Conservation (phyloP, 2,888 invertebrate genomes). For the Serripes groenlandicus region DNA sequence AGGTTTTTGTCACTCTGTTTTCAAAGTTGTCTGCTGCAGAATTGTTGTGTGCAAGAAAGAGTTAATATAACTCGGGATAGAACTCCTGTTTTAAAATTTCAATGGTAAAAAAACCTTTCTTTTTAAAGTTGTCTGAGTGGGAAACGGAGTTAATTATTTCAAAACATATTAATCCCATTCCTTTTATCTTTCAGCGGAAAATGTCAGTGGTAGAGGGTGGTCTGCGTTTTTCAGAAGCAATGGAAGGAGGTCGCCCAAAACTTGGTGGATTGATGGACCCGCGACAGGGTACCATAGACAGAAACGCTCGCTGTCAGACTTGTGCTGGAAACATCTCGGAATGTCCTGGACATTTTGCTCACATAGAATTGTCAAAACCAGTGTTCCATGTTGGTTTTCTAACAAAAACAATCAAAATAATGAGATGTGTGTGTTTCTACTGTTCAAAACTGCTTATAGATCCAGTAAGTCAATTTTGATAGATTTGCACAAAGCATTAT, state of each 20-base stretch:
- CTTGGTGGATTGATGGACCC: conserved; percentile 99
- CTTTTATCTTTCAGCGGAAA: conserved; percentile 94
- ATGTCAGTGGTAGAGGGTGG: conserved; percentile 98
- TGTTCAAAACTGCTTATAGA: conserved; percentile 99
- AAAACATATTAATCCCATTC: too few relatives aligned
- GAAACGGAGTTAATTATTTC: too few relatives aligned
- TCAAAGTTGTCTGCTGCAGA: too few relatives aligned
- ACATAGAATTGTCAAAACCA: conserved; percentile 98
- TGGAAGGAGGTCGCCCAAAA: conserved; percentile 99
- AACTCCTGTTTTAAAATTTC: too few relatives aligned
- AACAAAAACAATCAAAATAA: conserved; percentile 97
- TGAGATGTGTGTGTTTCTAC: conserved; percentile 99
- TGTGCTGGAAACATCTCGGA: conserved; percentile 96
- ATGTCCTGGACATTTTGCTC: conserved; percentile 99
- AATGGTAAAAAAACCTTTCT: too few relatives aligned
- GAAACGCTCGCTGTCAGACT: conserved; percentile 90
- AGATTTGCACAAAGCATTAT: conserved; percentile 96
- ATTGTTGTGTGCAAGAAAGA: too few relatives aligned
- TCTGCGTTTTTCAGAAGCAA: conserved; percentile 98
- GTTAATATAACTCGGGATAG: too few relatives aligned
- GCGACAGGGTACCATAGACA: conserved; percentile 98
- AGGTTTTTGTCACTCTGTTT: too few relatives aligned
- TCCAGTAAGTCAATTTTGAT: conserved; percentile 92
- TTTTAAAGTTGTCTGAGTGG: too few relatives aligned
- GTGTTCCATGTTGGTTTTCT: conserved; percentile 99